Percentiles rank a stretch among this genome's conserved stretches.
These are phyloP conservation scores for Podarcis raffonei DNA, from an alignment of 2,113 vertebrate genomes.

Conservation along the genomic window DNA sequence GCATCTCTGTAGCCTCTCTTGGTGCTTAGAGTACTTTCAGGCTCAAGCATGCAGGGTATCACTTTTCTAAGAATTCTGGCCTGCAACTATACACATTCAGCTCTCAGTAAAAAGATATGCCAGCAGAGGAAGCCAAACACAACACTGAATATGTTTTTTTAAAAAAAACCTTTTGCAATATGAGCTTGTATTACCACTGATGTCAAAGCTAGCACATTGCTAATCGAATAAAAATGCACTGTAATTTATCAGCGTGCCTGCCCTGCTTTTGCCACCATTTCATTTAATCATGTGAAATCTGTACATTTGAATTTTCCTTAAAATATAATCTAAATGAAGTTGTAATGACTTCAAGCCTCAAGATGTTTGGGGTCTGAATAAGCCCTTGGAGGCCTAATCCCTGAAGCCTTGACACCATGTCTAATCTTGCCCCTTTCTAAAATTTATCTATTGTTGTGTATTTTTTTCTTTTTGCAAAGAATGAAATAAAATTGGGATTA, in stretches of 20 bases:
- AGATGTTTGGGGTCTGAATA: neutral
- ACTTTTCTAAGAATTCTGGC: constrained; percentile 70
- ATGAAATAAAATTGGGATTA: no score
- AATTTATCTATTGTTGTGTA: no score
- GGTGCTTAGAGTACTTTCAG: constrained; percentile 77
- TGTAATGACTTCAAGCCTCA: constrained; percentile 5
- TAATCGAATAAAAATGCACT: constrained; percentile 56
- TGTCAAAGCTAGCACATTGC: constrained; percentile 56
- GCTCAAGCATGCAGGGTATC: constrained; percentile 82
- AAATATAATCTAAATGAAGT: constrained; percentile 22
- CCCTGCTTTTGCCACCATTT: constrained; percentile 14
- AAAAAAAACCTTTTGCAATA: constrained; percentile 44
- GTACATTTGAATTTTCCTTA: constrained; percentile 20
- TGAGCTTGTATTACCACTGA: constrained; percentile 50
- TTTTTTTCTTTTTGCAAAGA: no score
- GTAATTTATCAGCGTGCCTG: constrained; percentile 38
- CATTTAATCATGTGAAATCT: constrained; percentile 7
- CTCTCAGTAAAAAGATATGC: constrained; percentile 59
- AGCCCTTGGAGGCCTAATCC: neutral
- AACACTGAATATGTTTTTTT: constrained; percentile 47
- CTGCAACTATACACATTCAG: constrained; percentile 53
- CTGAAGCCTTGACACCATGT: no score
- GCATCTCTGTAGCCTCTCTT: constrained; percentile 70
- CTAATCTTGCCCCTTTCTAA: no score
- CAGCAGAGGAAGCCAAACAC: constrained; percentile 54